Evolutionary conservation across 2,888 invertebrate genomes (phyloP), one percentile per base, ranked within the genome.

Genomic region (Xanthia icteritia): DNA sequence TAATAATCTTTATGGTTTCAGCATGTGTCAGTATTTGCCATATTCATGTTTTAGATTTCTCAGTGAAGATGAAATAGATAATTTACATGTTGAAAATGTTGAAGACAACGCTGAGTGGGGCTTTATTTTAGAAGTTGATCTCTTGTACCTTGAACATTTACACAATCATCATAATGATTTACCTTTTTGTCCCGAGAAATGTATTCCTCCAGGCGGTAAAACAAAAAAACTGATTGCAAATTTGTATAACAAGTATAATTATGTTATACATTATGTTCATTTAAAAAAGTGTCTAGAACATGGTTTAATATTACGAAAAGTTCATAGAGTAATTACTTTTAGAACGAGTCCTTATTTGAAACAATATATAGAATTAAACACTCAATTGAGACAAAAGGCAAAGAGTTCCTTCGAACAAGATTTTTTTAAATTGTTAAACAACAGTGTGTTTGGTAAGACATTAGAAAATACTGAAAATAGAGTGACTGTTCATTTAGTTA

Each of bases 391-490:
- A 31, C 31, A 31, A 31, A 2, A 31, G 31, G 2, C 31, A 2
- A 31, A 31, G 31, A 63, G 39, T 72, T 27, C 63, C 0, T 64
- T 72, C 27, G 63, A 72, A 39, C 63, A 27, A 42, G 63, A 64
- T 8, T 72, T 72, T 63, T 72, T 72, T 36, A 72, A 72, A 6
- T 63, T 70, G 5, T 63, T 63, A 8, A 64, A 72, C 1, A 64
- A 64, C 51, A 63, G 64, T 27, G 63, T 63, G 1, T 63, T 63
- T 6, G 71, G 61, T 0, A 71, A 71, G 9, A 69, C 39, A 1
- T 68, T 68, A 54, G 68, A 69, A 69, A 69, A 69, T 51, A 69
- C 56, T 42, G 56, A 69, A 69, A 69, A 42, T 0, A 13, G 58
- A 61, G 60, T 70, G 11, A 60, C 31, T 6, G 70, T 70, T 45